Evolutionary conservation across 2,797 vertebrate genomes (phyloP).

Genomic region (Sebastes dallii): DNA sequence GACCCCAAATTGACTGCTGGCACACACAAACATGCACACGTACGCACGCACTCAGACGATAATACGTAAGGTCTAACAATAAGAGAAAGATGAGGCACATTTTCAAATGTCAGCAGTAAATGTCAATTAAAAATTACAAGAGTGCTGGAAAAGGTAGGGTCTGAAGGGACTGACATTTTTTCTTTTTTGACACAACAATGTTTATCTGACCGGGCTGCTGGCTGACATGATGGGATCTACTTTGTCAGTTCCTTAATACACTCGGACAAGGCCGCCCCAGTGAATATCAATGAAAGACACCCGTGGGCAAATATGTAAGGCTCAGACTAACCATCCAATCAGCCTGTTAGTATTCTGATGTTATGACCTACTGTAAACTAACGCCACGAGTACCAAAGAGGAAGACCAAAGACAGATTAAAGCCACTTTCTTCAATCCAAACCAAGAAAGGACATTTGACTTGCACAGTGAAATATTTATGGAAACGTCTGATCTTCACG

Average conservation of each 20-base stretch:
- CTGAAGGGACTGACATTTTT: slow-evolving; percentile 83
- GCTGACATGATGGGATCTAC: slow-evolving; percentile 84
- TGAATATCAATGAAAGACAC: slow-evolving; percentile 84
- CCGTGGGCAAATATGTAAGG: slow-evolving; percentile 74
- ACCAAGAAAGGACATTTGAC: not conserved
- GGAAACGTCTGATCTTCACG: slow-evolving; percentile 9
- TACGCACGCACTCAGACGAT: slow-evolving; percentile 39
- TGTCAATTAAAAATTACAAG: slow-evolving; percentile 93
- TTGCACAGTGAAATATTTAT: slow-evolving; percentile 9
- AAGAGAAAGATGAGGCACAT: slow-evolving; percentile 75
- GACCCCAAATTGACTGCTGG: slow-evolving; percentile 33
- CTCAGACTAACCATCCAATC: slow-evolving; percentile 60
- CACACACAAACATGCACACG: not conserved
- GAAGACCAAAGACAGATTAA: slow-evolving; percentile 10
- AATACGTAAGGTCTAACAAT: slow-evolving; percentile 73
- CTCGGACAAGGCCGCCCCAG: slow-evolving; percentile 77
- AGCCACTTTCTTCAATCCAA: slow-evolving; percentile 17
- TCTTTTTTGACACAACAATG: slow-evolving; percentile 82
- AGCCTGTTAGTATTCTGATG: slow-evolving; percentile 46
- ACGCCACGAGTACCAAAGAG: slow-evolving; percentile 5
- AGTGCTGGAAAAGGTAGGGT: slow-evolving; percentile 85
- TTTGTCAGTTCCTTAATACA: slow-evolving; percentile 84
- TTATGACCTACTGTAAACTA: slow-evolving; percentile 44
- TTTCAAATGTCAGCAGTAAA: slow-evolving; percentile 90
- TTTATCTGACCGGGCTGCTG: slow-evolving; percentile 85